phyloP scores from a whole-genome alignment of 2,797 vertebrate species.

The Micrastur ruficollis region DNA sequence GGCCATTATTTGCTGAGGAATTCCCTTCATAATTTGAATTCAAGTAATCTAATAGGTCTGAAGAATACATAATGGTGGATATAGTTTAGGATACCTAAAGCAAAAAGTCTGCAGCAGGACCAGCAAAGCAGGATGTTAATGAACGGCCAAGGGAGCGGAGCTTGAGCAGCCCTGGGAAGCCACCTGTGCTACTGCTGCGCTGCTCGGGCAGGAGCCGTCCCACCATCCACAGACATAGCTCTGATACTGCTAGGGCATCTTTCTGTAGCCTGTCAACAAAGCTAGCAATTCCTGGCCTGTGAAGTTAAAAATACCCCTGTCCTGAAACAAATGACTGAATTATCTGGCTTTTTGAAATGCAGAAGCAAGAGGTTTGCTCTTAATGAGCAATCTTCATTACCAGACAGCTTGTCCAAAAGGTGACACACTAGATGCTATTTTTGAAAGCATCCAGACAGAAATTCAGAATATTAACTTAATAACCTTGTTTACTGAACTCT shows the following conservation, averaged over 20 bases:
- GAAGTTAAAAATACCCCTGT: neutral
- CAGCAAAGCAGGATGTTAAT: neutral
- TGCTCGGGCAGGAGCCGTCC: accelerated
- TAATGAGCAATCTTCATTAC: neutral
- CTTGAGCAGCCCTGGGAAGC: neutral
- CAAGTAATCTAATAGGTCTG: neutral
- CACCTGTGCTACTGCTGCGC: accelerated
- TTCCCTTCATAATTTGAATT: neutral
- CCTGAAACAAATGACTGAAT: neutral
- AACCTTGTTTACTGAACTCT: neutral
- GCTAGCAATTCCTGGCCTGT: neutral
- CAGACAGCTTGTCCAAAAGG: neutral
- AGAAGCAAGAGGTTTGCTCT: neutral
- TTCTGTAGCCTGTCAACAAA: neutral
- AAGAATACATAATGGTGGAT: conserved; percentile 7
- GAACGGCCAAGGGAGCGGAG: neutral
- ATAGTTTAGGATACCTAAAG: neutral
- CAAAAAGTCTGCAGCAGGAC: neutral
- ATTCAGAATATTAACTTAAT: neutral
- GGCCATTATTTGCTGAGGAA: neutral
- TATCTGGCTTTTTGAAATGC: neutral
- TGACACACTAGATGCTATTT: neutral
- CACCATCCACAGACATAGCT: accelerated
- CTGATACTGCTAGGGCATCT: neutral
- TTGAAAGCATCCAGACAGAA: neutral